phyloP scores from a whole-genome alignment of 2,888 invertebrate species.

The Heliconius sara region DNA sequence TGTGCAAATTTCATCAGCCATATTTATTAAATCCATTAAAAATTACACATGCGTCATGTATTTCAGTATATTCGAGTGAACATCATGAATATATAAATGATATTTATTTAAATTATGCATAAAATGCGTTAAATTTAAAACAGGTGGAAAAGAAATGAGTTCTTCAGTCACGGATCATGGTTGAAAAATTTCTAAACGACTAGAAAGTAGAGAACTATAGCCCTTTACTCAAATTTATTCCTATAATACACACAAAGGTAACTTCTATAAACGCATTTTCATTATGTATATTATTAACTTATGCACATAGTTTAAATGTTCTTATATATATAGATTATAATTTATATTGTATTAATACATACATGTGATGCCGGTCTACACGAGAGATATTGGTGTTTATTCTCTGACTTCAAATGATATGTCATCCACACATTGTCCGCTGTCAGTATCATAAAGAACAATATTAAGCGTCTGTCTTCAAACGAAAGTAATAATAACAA shows the following conservation, averaged over 20 bases:
- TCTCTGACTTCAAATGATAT: slow-evolving; percentile 28
- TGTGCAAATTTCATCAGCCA: neutral
- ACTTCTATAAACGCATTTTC: too few species aligned
- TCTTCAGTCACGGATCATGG: neutral
- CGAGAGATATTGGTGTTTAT: slow-evolving; percentile 29
- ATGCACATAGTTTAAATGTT: neutral
- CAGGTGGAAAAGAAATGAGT: neutral
- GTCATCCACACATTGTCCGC: slow-evolving; percentile 20
- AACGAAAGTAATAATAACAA: neutral
- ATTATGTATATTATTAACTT: too few species aligned
- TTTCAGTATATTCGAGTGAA: slow-evolving; percentile 10
- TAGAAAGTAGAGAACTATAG: neutral
- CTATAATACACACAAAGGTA: too few species aligned
- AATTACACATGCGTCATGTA: slow-evolving; percentile 18
- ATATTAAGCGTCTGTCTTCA: neutral
- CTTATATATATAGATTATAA: neutral
- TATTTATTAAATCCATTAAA: neutral
- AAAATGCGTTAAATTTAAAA: neutral
- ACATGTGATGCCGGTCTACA: slow-evolving; percentile 3
- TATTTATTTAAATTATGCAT: neutral
- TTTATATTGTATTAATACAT: slow-evolving; percentile 9
- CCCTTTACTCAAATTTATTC: too few species aligned
- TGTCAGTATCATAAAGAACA: slow-evolving; percentile 1
- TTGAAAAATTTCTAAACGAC: neutral
- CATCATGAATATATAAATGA: slow-evolving; percentile 9